These are phyloP conservation scores for Archocentrus centrarchus DNA, from an alignment of 2,113 vertebrate species.

Conservation along the genomic window DNA sequence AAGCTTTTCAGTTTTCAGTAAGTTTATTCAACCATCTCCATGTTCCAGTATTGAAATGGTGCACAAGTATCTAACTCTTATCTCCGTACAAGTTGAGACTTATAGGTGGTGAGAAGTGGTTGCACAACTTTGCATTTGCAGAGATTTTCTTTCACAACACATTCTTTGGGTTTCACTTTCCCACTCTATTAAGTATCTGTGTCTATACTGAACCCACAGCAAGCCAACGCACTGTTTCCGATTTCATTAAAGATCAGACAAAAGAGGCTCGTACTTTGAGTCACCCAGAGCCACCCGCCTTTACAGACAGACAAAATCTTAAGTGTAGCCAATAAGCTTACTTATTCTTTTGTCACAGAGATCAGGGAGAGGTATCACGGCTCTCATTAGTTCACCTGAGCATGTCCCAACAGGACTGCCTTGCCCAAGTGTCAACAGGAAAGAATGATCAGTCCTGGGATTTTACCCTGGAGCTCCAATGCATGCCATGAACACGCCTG, in stretches of 20 bases:
- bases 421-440: slow-evolving; percentile 55
- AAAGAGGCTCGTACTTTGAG: slow-evolving; percentile 30
- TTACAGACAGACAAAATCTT: slow-evolving; percentile 30
- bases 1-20: slow-evolving; percentile 14
- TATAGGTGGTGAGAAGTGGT: slow-evolving; percentile 54
- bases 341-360: slow-evolving; percentile 60
- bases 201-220: not conserved
- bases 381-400: slow-evolving; percentile 60
- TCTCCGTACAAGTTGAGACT: slow-evolving; percentile 72
- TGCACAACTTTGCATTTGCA: slow-evolving; percentile 68
- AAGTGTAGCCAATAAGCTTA: slow-evolving; percentile 32
- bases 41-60: slow-evolving; percentile 37
- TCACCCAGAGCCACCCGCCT: slow-evolving; percentile 31
- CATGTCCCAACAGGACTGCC: slow-evolving; percentile 75
- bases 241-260: slow-evolving; percentile 10
- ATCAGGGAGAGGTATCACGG: slow-evolving; percentile 43
- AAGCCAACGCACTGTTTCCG: not conserved
- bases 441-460: slow-evolving; percentile 69
- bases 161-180: slow-evolving; percentile 64
- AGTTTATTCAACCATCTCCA: slow-evolving; percentile 2
- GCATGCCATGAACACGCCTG: slow-evolving; percentile 9
- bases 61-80: slow-evolving; percentile 29
- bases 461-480: slow-evolving; percentile 53
- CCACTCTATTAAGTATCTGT: slow-evolving; percentile 25
- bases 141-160: slow-evolving; percentile 65